Evolutionary conservation across 2,888 invertebrate genomes (phyloP).

Genomic region (Sinelater perroti): DNA sequence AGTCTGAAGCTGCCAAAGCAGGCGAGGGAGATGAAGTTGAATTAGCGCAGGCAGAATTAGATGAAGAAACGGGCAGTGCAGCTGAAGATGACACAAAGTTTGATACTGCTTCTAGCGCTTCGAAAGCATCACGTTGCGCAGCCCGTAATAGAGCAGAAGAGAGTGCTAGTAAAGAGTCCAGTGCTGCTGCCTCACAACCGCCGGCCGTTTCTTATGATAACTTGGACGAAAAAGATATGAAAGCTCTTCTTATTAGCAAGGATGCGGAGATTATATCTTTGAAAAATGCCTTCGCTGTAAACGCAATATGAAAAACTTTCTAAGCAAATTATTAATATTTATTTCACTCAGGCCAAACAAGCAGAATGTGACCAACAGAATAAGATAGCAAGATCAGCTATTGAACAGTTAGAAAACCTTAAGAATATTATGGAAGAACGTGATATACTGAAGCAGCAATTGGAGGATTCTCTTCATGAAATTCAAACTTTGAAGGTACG

Average conservation of each 20-base stretch:
- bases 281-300: conserved; percentile 39
- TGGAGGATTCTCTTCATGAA: conserved; percentile 49
- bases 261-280: conserved; percentile 39
- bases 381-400: conserved; percentile 45
- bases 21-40: conserved; percentile 6
- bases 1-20: not conserved
- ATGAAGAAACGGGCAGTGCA: not conserved
- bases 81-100: not conserved
- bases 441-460: conserved; percentile 46
- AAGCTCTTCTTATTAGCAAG: conserved; percentile 33
- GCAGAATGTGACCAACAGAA: conserved; percentile 50
- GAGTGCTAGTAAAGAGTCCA: not conserved
- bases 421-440: conserved; percentile 47
- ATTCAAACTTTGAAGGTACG: conserved; percentile 47
- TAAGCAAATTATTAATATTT: too few species aligned
- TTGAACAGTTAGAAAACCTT: conserved; percentile 53
- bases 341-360: conserved; percentile 46
- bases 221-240: conserved; percentile 23
- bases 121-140: conserved; percentile 1
- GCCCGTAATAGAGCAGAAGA: conserved; percentile 2
- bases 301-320: too few species aligned
- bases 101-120: not conserved
- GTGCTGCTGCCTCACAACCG: not conserved
- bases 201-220: not conserved
- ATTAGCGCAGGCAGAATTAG: too few species aligned